These are phyloP conservation scores for Apocheima hispidaria DNA, from an alignment of 2,888 invertebrate species.

Conservation along the genomic window DNA sequence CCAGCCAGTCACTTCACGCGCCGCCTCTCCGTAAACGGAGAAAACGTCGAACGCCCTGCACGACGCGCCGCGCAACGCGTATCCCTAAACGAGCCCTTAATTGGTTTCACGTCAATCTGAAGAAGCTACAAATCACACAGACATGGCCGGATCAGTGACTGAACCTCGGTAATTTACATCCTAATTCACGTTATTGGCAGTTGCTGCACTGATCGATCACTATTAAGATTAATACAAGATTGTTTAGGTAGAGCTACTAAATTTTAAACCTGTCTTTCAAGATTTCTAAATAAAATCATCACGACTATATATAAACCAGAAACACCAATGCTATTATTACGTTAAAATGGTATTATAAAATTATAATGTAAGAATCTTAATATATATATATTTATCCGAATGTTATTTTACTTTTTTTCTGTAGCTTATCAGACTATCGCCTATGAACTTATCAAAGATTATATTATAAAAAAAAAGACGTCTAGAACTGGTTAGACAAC, in stretches of 20 bases:
- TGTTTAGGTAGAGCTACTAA: too few species aligned
- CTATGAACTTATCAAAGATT: neutral
- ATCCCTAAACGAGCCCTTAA: too few species aligned
- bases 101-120: neutral
- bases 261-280: neutral
- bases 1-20: too few species aligned
- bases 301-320: neutral
- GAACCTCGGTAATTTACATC: neutral
- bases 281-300: too few species aligned
- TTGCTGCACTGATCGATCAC: slow-evolving; percentile 5
- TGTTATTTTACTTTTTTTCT: neutral
- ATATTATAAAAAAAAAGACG: neutral
- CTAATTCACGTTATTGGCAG: neutral
- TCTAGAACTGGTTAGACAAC: neutral
- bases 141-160: neutral
- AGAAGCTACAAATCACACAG: neutral
- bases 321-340: neutral
- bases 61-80: too few species aligned
- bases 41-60: too few species aligned
- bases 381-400: neutral
- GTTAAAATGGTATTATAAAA: neutral
- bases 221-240: neutral
- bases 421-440: neutral
- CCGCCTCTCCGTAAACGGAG: too few species aligned
- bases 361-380: neutral